Evolutionary conservation across 2,113 vertebrate species (phyloP), one percentile per base, ranked within the genome.

Genomic region (Lycaon pictus): DNA sequence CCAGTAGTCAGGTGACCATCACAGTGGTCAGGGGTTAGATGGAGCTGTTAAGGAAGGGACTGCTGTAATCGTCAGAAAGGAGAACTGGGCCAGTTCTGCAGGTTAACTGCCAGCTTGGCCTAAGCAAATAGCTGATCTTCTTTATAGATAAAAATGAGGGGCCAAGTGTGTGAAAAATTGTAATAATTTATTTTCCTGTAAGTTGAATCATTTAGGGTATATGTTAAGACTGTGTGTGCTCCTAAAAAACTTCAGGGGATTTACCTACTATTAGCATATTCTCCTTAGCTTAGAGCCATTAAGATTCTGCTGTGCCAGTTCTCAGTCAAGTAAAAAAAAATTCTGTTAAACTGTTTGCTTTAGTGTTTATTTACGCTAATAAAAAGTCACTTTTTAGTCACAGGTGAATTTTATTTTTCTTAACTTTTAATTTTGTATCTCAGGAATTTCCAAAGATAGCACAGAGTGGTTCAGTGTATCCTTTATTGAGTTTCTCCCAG

Each of bases 401-500:
- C 69, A 25, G 15, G 19, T 69, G 63, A n/a, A 77, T 3, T 67
- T 93, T 58, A 20, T n/a, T 96, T 92, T 79, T 85, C 37, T 71
- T 19, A 11, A 25, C 25, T 56, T 93, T 90, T 93, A 37, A 80
- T 87, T 95, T 88, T 88, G 43, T 95, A 72, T 88, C n/a, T 81
- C 8, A 65, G 27, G 71, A 56, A 84, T 29, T 92, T 81, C 22
- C 15, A 56, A 43, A 90, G 35, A 8, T n/a, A 84, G 32, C 63
- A 58, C 48, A 88, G 37, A 95, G 37, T 23, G 16, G 27, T 91
- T 51, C 32, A 93, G 12, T 88, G 7, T 65, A 48, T 19, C 9
- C 32, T 65, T 84, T 55, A 55, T 22, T n/a, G 22, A 85, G 16
- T 77, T 95, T 88, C 16, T 37, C 37, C 12, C 22, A 88, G 2